Base-by-base conservation (phyloP, 1,140 invertebrate species). In the Tetraneura akinire region DNA sequence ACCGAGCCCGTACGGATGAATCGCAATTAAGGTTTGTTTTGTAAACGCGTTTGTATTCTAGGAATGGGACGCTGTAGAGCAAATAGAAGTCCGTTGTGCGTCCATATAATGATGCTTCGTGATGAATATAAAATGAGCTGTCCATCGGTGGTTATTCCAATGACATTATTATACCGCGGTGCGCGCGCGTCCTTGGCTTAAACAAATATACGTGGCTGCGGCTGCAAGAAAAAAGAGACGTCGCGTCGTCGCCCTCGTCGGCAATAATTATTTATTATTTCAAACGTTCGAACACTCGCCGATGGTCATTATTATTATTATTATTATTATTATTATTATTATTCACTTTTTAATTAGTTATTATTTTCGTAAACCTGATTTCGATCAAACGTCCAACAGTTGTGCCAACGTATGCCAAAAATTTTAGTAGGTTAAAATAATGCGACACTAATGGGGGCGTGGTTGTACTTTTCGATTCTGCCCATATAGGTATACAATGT, bases 281-380 rank as follows among this genome's bases (percentile, higher is more conserved):
- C 32, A 37, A 51, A 74, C 51, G 51, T 76, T 57, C 6, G n/a
- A n/a, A 13, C 14, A 2, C 5, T 9, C 32, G 53, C 23, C 37
- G 29, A 8, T n/a, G n/a, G n/a, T n/a, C n/a, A n/a, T n/a, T n/a
- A n/a, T n/a, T n/a, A n/a, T n/a, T n/a, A n/a, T n/a, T n/a, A n/a
- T n/a, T n/a, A n/a, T n/a, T n/a, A n/a, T n/a, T n/a, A n/a, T n/a
- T n/a, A n/a, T n/a, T n/a, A n/a, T n/a, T n/a, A n/a, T n/a, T n/a
- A n/a, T n/a, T n/a, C n/a, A 55, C 37, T 11, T 76, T 53, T 76
- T 76, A 76, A 76, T 55, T 49, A 60, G 73, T 21, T 23, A 76
- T 53, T 21, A 45, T 74, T 74, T 57, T 55, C 21, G 26, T 10
- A 21, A 37, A 57, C 9, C 18, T 1, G 32, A 66, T 76, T 57